These are phyloP conservation scores for Turnix velox DNA, from an alignment of 2,113 vertebrate genomes.

Conservation along the genomic window DNA sequence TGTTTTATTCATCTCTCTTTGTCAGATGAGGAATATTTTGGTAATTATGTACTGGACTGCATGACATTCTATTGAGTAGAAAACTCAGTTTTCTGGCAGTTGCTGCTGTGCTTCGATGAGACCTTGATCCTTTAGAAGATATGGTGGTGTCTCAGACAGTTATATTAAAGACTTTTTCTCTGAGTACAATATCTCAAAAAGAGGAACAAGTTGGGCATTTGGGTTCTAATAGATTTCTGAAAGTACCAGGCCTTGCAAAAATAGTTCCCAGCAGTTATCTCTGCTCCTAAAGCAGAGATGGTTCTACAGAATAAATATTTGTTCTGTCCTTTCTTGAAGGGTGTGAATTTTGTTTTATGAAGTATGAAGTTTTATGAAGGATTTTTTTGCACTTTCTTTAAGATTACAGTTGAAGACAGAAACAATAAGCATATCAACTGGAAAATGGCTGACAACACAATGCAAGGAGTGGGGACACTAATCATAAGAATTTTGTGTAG, in stretches of 20 bases:
- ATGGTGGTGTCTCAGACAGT: slow-evolving; percentile 12
- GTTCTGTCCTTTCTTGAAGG: neutral
- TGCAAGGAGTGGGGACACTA: rapidly evolving
- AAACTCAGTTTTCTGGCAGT: slow-evolving; percentile 59
- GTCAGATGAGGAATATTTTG: slow-evolving; percentile 25
- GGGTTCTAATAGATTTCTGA: neutral
- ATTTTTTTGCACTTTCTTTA: neutral
- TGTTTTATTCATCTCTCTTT: slow-evolving; percentile 35
- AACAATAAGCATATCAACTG: neutral
- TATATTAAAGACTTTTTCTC: slow-evolving; percentile 36
- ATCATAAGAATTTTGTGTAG: neutral
- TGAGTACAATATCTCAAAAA: neutral
- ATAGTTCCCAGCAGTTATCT: neutral
- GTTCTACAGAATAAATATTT: neutral
- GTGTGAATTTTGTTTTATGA: neutral
- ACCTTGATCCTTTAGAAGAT: slow-evolving; percentile 57
- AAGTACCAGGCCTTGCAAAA: neutral
- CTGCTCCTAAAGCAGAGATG: neutral
- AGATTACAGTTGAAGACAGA: neutral
- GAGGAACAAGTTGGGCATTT: neutral
- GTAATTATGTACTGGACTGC: slow-evolving; percentile 62
- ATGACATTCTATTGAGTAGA: neutral
- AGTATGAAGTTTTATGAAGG: too few species aligned
- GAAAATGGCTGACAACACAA: neutral
- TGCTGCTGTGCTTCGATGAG: slow-evolving; percentile 56